Evolutionary conservation across 2,113 vertebrate genomes (phyloP).

Genomic region (Marmota flaviventris): DNA sequence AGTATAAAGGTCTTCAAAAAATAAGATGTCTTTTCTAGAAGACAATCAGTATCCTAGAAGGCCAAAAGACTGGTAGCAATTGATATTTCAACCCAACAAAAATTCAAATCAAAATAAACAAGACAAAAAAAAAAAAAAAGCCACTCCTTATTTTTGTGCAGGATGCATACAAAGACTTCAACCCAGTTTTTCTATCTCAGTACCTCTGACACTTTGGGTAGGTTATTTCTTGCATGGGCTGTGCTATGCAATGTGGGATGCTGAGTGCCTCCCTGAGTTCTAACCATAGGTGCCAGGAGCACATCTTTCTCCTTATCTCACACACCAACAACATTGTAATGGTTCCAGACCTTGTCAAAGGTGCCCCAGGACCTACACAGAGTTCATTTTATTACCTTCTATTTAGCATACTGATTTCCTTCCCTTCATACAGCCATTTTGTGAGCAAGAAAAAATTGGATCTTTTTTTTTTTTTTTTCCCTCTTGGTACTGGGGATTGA

Average conservation of each 20-base stretch:
- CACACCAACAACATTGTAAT: no score
- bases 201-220: neutral
- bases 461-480: neutral
- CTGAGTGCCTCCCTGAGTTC: no score
- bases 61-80: neutral
- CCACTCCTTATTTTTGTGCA: neutral
- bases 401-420: neutral
- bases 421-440: neutral
- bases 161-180: neutral
- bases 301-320: neutral
- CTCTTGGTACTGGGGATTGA: no score
- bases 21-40: constrained; percentile 68
- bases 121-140: neutral
- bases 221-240: neutral
- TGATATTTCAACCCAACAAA: neutral
- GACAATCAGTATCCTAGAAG: neutral
- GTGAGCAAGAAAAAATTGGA: neutral
- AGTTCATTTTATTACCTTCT: neutral
- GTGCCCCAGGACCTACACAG: neutral
- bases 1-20: constrained; percentile 70
- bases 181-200: neutral
- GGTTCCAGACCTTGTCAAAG: neutral
- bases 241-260: neutral
- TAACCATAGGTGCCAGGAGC: no score
- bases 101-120: constrained; percentile 45